phyloP scores from a whole-genome alignment of 2,113 vertebrate genomes.

The Aix galericulata region DNA sequence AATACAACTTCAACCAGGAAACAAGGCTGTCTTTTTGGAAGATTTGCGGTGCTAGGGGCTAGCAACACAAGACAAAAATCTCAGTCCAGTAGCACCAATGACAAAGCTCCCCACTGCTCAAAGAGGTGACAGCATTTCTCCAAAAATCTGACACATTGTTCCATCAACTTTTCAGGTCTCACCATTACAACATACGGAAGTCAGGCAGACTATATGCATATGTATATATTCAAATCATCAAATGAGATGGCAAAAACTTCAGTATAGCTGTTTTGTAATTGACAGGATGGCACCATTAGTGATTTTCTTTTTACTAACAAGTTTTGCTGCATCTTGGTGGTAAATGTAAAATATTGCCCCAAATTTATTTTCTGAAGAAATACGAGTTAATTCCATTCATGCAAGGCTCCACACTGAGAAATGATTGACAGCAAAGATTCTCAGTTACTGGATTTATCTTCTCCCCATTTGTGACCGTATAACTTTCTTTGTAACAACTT shows the following conservation, averaged over 20 bases:
- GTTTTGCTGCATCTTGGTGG: neutral
- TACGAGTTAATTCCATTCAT: neutral
- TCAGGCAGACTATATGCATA: neutral
- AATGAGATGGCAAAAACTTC: neutral
- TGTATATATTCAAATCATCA: neutral
- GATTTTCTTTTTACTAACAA: neutral
- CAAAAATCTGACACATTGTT: neutral
- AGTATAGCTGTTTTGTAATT: neutral
- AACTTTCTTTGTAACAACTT: neutral
- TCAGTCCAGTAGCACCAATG: neutral
- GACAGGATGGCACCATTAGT: neutral
- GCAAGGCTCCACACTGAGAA: neutral
- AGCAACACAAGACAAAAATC: neutral
- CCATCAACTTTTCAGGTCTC: neutral
- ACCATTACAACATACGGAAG: neutral
- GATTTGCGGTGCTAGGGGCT: neutral
- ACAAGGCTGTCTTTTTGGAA: fast-evolving
- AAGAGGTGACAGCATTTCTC: neutral
- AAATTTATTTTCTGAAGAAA: neutral
- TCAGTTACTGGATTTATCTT: neutral
- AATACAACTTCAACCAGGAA: neutral
- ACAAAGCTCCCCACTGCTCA: neutral
- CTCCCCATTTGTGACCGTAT: neutral
- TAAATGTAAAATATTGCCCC: neutral
- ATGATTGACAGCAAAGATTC: neutral